These are phyloP conservation scores for Eretmochelys imbricata DNA, from an alignment of 2,113 vertebrate species.

Conservation along the genomic window DNA sequence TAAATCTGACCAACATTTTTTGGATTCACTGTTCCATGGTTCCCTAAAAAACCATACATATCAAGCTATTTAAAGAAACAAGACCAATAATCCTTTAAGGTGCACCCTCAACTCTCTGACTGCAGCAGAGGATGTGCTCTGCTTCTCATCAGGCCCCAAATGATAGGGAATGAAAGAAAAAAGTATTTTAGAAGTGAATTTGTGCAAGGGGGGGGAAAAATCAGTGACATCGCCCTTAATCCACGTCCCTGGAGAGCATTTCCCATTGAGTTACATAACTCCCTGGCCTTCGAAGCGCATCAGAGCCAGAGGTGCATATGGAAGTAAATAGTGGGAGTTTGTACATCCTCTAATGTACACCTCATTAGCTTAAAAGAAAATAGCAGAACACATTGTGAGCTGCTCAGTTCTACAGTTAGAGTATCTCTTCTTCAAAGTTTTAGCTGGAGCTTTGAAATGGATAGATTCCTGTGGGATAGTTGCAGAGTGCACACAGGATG, in stretches of 20 bases:
- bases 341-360: fast-evolving
- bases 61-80: not conserved
- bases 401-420: not conserved
- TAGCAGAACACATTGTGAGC: not conserved
- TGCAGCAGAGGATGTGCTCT: not conserved
- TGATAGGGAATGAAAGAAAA: not conserved
- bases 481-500: not conserved
- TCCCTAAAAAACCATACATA: not conserved
- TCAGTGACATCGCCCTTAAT: not conserved
- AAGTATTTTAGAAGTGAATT: not conserved
- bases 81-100: not conserved
- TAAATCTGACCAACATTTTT: not conserved
- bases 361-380: not conserved
- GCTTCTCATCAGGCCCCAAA: not conserved
- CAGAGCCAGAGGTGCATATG: not conserved
- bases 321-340: not conserved
- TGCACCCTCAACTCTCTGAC: not conserved
- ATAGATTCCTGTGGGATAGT: not conserved
- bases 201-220: not conserved
- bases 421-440: constrained; percentile 13
- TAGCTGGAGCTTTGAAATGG: not conserved
- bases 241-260: not conserved
- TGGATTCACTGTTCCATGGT: not conserved
- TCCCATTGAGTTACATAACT: not conserved
- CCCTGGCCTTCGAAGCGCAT: not conserved